phyloP scores from a whole-genome alignment of 1,140 invertebrate genomes.

The Apis laboriosa region DNA sequence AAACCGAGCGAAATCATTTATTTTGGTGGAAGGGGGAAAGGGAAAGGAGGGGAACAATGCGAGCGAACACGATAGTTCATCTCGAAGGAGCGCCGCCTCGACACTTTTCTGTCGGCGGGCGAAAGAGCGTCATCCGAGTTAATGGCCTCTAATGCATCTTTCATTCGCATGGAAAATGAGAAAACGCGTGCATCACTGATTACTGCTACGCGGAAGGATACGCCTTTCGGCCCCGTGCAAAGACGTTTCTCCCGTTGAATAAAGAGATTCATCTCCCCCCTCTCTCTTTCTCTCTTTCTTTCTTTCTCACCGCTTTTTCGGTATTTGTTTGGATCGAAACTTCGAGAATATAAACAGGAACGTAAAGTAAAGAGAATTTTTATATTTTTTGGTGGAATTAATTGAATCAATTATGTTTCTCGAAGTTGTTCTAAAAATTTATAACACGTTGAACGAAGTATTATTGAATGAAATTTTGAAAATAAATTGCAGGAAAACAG shows the following conservation, averaged over 20 bases:
- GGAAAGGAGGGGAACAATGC: neutral
- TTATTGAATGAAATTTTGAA: too few relatives aligned
- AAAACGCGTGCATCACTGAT: slow-evolving; percentile 39
- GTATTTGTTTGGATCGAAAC: neutral
- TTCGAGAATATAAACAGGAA: neutral
- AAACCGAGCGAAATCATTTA: slow-evolving; percentile 20
- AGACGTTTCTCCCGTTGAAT: neutral
- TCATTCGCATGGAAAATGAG: slow-evolving; percentile 29
- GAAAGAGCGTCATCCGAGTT: slow-evolving; percentile 39
- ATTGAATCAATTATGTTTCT: too few relatives aligned
- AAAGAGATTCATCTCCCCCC: neutral
- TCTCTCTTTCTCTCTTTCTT: neutral
- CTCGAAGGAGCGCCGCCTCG: neutral
- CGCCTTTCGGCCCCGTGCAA: neutral
- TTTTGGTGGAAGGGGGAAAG: neutral
- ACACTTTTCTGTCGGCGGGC: slow-evolving; percentile 3
- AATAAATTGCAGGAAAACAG: too few relatives aligned
- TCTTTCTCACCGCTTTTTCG: neutral
- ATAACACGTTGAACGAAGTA: too few relatives aligned
- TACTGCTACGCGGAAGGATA: slow-evolving; percentile 19
- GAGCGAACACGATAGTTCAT: slow-evolving; percentile 10
- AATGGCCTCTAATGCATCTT: slow-evolving; percentile 42
- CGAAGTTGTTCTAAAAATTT: too few relatives aligned
- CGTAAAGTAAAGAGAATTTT: too few relatives aligned
- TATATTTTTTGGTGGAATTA: too few relatives aligned